Evolutionary conservation across 2,797 vertebrate species (phyloP).

Genomic region (Poeciliopsis presidionis): DNA sequence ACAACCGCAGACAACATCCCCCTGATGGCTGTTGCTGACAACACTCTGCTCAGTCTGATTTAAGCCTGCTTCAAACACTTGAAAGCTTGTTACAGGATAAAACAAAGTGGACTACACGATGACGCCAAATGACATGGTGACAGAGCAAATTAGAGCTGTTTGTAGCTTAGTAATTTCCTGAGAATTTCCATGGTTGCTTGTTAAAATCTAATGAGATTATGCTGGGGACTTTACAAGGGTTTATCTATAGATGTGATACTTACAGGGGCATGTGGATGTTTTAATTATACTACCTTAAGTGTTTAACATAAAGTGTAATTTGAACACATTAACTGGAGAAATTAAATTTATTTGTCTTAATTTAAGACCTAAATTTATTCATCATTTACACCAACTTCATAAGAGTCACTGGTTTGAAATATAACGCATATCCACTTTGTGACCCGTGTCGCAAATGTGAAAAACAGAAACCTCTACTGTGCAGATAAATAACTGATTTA

Average conservation of each 20-base stretch:
- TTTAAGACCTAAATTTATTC: background rate
- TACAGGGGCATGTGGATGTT: background rate
- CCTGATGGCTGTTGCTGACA: conserved; percentile 40
- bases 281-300: background rate
- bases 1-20: conserved; percentile 27
- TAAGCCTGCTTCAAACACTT: conserved; percentile 22
- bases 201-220: background rate
- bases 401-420: background rate
- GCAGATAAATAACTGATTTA: too few species aligned
- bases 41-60: conserved; percentile 28
- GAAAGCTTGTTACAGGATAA: conserved; percentile 3
- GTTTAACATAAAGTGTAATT: background rate
- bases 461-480: too few species aligned
- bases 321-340: background rate
- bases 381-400: background rate
- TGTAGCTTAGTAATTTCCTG: background rate
- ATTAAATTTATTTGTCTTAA: background rate
- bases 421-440: background rate
- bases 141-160: conserved; percentile 4
- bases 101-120: conserved; percentile 6
- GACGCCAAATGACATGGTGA: conserved; percentile 11
- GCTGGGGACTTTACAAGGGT: background rate
- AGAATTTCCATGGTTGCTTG: background rate
- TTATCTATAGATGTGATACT: background rate
- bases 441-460: background rate